Conservation (phyloP, 2,797 vertebrate genomes). For the Paedocypris micromegethes region DNA sequence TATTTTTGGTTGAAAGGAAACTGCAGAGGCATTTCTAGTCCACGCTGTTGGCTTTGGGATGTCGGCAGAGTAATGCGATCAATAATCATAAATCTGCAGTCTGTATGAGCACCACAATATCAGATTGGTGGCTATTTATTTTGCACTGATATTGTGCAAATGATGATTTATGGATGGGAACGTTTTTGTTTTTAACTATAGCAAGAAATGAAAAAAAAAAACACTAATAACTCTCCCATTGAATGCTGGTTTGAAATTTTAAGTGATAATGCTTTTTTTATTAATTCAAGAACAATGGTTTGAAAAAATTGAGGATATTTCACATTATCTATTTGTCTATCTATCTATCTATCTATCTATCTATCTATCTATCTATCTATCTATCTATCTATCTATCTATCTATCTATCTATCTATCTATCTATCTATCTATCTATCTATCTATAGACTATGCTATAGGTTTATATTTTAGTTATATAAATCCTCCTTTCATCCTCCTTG, state of each 20-base stretch:
- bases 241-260: slow-evolving; percentile 22
- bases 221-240: slow-evolving; percentile 30
- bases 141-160: slow-evolving; percentile 28
- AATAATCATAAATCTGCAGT: slow-evolving; percentile 36
- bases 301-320: no score
- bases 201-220: slow-evolving; percentile 14
- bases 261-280: slow-evolving; percentile 19
- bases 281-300: neutral
- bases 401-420: no score
- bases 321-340: no score
- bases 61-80: slow-evolving; percentile 44
- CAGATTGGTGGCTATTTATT: slow-evolving; percentile 26
- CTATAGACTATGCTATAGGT: no score
- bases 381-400: no score
- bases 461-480: no score
- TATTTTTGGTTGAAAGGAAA: neutral
- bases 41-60: slow-evolving; percentile 28
- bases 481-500: no score
- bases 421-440: no score
- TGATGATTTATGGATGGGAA: slow-evolving; percentile 42
- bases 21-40: slow-evolving; percentile 41
- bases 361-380: no score
- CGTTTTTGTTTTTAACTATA: slow-evolving; percentile 13
- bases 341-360: no score
- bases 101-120: slow-evolving; percentile 27